Conservation (phyloP, 1,140 invertebrate genomes). For the Spodoptera frugiperda region DNA sequence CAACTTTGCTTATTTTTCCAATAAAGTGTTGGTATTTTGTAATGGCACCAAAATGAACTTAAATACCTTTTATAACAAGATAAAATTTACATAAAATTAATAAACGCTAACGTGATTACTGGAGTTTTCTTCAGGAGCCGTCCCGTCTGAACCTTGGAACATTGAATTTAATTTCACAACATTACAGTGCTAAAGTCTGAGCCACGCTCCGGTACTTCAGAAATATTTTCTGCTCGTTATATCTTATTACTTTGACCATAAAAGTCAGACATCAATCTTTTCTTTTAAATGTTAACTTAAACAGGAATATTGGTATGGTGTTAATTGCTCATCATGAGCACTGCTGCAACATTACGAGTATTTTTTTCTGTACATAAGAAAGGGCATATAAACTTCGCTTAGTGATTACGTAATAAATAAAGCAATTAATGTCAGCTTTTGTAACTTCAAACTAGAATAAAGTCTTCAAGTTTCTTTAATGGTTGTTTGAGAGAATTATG, state of each 20-base stretch:
- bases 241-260: background rate
- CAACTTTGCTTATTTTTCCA: no score
- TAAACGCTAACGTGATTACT: background rate
- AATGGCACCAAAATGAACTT: no score
- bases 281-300: slow-evolving; percentile 2
- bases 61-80: background rate
- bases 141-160: background rate
- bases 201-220: background rate
- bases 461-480: background rate
- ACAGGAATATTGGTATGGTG: background rate
- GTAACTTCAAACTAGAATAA: background rate
- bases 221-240: background rate
- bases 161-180: background rate
- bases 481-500: background rate
- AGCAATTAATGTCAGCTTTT: background rate
- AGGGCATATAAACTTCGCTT: background rate
- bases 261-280: slow-evolving; percentile 20
- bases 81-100: background rate
- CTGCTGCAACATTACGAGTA: background rate
- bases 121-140: slow-evolving; percentile 10
- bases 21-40: no score
- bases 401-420: background rate
- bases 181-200: background rate
- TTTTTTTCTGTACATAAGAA: no score
- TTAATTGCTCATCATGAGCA: background rate